Evolutionary conservation across 2,888 invertebrate genomes (phyloP).

Genomic region (Dicyrtomina minuta): DNA sequence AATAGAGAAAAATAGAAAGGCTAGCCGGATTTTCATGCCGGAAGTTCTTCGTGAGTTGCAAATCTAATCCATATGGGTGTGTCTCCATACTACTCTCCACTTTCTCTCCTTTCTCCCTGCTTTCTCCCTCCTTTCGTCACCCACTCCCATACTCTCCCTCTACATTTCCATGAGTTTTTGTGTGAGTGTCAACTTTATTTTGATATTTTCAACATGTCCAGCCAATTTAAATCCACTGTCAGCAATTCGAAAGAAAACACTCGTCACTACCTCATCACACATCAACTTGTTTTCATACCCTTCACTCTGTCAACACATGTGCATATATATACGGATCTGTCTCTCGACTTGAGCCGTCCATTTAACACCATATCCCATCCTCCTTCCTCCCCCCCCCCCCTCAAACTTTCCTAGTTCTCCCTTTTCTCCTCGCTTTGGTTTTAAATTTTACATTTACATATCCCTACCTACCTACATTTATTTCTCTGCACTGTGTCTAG

Average conservation of each 20-base stretch:
- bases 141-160: too few relatives aligned
- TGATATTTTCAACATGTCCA: constrained; percentile 19
- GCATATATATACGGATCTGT: too few relatives aligned
- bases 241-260: not conserved
- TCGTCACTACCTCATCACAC: not conserved
- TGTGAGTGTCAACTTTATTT: constrained; percentile 1
- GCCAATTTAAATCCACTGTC: constrained; percentile 8
- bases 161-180: constrained; percentile 2
- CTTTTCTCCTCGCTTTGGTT: not conserved
- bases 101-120: constrained; percentile 7
- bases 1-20: constrained; percentile 18
- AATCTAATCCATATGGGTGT: constrained; percentile 19
- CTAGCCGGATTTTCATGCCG: constrained; percentile 27
- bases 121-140: too few relatives aligned
- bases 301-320: too few relatives aligned
- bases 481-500: not conserved
- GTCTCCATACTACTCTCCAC: not conserved
- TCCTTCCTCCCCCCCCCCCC: not conserved
- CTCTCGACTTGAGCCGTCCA: not conserved
- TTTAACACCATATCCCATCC: not conserved
- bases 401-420: too few relatives aligned
- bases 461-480: not conserved
- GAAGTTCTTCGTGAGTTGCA: constrained; percentile 31
- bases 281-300: not conserved
- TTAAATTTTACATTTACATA: not conserved